These are phyloP conservation scores for Hymenochirus boettgeri DNA, from an alignment of 2,113 vertebrate species.

Conservation along the genomic window DNA sequence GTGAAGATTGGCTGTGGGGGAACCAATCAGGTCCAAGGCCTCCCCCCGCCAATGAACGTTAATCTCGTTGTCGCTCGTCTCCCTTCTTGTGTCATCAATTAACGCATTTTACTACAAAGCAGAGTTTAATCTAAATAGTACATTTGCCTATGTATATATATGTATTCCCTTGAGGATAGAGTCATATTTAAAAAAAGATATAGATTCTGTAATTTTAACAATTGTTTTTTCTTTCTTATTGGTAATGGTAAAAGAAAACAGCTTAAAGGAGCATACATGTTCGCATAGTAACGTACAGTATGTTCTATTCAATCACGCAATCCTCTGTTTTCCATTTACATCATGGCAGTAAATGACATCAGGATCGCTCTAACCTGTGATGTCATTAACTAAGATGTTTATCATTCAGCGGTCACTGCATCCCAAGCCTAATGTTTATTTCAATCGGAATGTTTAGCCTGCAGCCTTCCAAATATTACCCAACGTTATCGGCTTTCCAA, in stretches of 20 bases:
- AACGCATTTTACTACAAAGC: constrained; percentile 72
- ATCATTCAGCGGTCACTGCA: too few species aligned
- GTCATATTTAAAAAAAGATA: constrained; percentile 66
- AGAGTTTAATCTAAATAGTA: constrained; percentile 72
- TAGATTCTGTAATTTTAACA: constrained; percentile 70
- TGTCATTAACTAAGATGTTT: too few species aligned
- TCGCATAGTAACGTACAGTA: too few species aligned
- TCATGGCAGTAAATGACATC: too few species aligned
- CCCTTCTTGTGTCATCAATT: constrained; percentile 52
- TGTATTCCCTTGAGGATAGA: constrained; percentile 66
- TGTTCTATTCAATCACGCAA: constrained; percentile 14
- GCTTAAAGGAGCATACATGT: neutral
- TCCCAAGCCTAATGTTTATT: too few species aligned
- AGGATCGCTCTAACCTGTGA: too few species aligned
- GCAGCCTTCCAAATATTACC: too few species aligned
- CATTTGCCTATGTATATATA: constrained; percentile 70
- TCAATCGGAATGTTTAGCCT: too few species aligned
- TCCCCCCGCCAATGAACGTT: constrained; percentile 48
- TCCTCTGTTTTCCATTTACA: too few species aligned
- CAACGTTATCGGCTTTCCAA: too few species aligned
- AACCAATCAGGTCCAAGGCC: constrained; percentile 47
- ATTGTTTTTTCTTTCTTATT: constrained; percentile 64
- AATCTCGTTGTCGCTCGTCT: constrained; percentile 57
- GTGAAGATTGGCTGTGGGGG: constrained; percentile 49
- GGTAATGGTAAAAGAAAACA: constrained; percentile 50